phyloP scores from a whole-genome alignment of 2,113 vertebrate species.

The Megalops atlanticus region DNA sequence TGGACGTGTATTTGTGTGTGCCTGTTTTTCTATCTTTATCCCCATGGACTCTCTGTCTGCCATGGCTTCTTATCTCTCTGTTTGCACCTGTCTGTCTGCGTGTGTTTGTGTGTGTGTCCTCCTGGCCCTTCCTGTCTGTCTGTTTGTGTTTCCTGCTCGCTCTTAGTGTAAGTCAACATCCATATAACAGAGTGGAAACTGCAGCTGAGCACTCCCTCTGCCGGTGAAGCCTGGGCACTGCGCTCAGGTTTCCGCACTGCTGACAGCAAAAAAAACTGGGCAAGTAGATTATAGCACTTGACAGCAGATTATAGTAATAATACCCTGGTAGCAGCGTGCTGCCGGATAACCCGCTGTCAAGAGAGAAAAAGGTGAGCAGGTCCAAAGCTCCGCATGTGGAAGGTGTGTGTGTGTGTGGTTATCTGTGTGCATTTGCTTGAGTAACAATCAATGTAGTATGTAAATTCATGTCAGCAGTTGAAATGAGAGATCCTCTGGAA shows the following conservation, averaged over 20 bases:
- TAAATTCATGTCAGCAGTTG: neutral
- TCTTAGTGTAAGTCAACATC: neutral
- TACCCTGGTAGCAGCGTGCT: too few species aligned
- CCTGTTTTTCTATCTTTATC: neutral
- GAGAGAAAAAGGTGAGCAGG: neutral
- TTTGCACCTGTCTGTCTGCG: neutral
- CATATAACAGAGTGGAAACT: neutral
- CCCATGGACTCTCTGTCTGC: neutral
- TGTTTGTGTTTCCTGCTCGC: constrained; percentile 17
- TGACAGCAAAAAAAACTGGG: neutral
- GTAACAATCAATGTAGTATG: neutral
- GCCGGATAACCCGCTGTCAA: too few species aligned
- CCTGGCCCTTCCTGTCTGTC: constrained; percentile 17
- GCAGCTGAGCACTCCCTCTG: constrained; percentile 4
- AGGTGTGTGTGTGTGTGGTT: neutral
- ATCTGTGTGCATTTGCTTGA: neutral
- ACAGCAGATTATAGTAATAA: too few species aligned
- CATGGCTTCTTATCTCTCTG: constrained; percentile 3
- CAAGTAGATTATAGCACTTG: constrained; percentile 27
- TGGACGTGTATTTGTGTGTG: constrained; percentile 1
- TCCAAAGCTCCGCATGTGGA: neutral
- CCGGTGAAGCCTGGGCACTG: neutral
- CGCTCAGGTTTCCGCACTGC: neutral
- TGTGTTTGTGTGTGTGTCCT: constrained; percentile 18
- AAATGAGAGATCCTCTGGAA: neutral